Evolutionary conservation across 2,888 invertebrate genomes (phyloP).

Genomic region (Anagyrus pseudococci): DNA sequence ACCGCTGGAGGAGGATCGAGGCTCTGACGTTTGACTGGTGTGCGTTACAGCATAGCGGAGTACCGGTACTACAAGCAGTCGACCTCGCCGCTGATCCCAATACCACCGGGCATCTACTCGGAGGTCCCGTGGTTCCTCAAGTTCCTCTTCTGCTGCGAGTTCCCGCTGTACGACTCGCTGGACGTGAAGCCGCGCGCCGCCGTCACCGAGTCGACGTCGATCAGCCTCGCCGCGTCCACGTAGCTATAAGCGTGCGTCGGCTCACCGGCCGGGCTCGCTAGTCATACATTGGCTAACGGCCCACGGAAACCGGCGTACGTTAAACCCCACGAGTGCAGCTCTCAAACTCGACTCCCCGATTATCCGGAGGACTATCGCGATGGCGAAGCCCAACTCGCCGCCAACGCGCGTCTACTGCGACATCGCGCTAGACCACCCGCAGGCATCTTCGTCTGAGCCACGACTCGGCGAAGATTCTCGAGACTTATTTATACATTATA

Average conservation of each 20-base stretch:
- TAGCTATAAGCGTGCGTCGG: slow-evolving; percentile 70
- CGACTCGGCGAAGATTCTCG: no score
- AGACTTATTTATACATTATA: no score
- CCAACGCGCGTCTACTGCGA: no score
- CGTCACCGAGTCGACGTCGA: slow-evolving; percentile 75
- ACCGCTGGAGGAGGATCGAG: background rate
- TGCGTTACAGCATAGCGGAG: slow-evolving; percentile 76
- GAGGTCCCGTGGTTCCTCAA: slow-evolving; percentile 85
- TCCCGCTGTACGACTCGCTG: slow-evolving; percentile 82
- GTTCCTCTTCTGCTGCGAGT: slow-evolving; percentile 86
- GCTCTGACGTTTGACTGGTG: background rate
- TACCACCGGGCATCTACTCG: slow-evolving; percentile 86
- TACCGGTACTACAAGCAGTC: slow-evolving; percentile 88
- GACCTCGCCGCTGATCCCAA: slow-evolving; percentile 88
- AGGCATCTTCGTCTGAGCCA: no score
- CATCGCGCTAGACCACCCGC: no score
- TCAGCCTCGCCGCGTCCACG: slow-evolving; percentile 75
- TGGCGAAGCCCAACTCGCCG: slow-evolving; percentile 10
- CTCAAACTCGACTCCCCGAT: slow-evolving; percentile 12
- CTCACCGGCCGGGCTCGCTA: slow-evolving; percentile 39
- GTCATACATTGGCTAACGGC: slow-evolving; percentile 37
- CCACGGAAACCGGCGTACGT: slow-evolving; percentile 33
- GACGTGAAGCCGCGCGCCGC: slow-evolving; percentile 72
- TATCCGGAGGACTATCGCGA: background rate
- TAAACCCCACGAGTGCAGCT: slow-evolving; percentile 32